Evolutionary conservation across 2,888 invertebrate species (phyloP).

Genomic region (Gastracanthus pulcherrimus): DNA sequence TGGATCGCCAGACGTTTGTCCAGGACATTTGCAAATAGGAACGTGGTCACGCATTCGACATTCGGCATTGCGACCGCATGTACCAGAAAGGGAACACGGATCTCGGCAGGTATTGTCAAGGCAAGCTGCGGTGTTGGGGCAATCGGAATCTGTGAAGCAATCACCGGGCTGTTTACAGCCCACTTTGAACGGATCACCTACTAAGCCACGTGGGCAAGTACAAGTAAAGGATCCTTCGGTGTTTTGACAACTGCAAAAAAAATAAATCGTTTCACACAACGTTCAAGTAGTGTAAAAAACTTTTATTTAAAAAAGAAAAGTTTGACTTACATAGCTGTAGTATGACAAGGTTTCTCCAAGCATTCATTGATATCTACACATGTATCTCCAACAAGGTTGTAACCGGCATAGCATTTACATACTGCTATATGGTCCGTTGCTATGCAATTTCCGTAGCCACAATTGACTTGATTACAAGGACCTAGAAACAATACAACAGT

Average conservation of each 20-base stretch:
- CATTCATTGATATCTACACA: conserved; percentile 93
- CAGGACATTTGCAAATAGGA: conserved; percentile 86
- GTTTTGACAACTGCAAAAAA: conserved; percentile 84
- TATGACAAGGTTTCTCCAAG: conserved; percentile 86
- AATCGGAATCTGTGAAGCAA: conserved; percentile 88
- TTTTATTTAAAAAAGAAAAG: too few relatives aligned
- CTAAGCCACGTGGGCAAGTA: conserved; percentile 86
- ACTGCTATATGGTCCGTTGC: conserved; percentile 85
- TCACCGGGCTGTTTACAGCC: conserved; percentile 91
- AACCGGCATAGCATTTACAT: conserved; percentile 89
- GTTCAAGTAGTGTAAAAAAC: neutral
- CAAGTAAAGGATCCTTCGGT: conserved; percentile 88
- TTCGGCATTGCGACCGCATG: conserved; percentile 88
- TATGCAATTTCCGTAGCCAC: conserved; percentile 89
- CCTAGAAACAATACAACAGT: conserved; percentile 77
- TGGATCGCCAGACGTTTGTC: conserved; percentile 88
- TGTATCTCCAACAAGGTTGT: conserved; percentile 81
- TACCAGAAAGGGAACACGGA: conserved; percentile 83
- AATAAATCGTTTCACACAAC: neutral
- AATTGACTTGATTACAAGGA: conserved; percentile 88
- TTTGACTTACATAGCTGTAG: conserved; percentile 82
- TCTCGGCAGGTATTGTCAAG: conserved; percentile 87
- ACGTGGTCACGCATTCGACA: conserved; percentile 85
- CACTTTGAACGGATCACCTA: conserved; percentile 86
- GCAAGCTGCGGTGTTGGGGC: conserved; percentile 88